phyloP scores from a whole-genome alignment of 2,888 invertebrate genomes.

The Athrips mouffetella region DNA sequence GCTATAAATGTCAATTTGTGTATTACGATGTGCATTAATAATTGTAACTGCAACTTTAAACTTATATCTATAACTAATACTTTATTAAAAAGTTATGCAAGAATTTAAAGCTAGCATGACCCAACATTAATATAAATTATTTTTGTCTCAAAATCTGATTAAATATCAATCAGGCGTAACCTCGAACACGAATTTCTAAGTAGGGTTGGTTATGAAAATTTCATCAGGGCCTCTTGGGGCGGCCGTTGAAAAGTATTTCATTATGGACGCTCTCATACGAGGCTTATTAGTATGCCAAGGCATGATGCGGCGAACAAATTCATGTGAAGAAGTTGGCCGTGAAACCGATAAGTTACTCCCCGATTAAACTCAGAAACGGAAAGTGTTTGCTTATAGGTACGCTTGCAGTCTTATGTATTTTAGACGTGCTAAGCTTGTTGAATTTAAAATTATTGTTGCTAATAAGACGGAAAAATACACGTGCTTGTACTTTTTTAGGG shows the following conservation, averaged over 20 bases:
- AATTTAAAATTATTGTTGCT: too few species aligned
- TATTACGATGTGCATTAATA: too few species aligned
- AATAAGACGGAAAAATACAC: too few species aligned
- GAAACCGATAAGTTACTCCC: not conserved
- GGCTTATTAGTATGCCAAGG: conserved; percentile 10
- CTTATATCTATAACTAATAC: too few species aligned
- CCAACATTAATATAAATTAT: conserved; percentile 1
- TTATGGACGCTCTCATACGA: not conserved
- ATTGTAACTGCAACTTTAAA: too few species aligned
- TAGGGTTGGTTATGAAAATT: conserved; percentile 11
- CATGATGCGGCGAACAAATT: conserved; percentile 9
- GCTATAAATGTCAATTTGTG: too few species aligned
- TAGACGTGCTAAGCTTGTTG: too few species aligned
- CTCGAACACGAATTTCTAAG: conserved; percentile 1
- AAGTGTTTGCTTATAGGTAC: too few species aligned
- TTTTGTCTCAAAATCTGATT: not conserved
- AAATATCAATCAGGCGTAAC: conserved; percentile 9
- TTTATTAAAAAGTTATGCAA: too few species aligned
- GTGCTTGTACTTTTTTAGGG: too few species aligned
- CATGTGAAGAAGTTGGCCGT: conserved; percentile 1
- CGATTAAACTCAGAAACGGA: conserved; percentile 1
- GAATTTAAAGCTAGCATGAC: too few species aligned
- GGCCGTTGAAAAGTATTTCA: conserved; percentile 12
- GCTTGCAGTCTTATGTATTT: too few species aligned
- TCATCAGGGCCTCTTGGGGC: not conserved